phyloP scores from a whole-genome alignment of 2,888 invertebrate species.

The Troilus luridus region DNA sequence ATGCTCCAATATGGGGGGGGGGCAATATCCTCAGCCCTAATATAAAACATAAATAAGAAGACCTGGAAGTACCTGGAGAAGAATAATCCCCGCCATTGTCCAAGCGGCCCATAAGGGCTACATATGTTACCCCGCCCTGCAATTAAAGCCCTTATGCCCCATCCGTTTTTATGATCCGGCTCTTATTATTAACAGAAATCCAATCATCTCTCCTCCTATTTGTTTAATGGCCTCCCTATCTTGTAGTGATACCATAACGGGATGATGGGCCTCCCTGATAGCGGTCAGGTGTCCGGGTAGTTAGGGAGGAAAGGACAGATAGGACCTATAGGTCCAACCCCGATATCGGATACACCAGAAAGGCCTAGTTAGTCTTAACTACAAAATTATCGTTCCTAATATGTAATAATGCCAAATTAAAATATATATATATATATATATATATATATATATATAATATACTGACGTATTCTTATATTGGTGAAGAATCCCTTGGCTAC shows the following conservation, averaged over 20 bases:
- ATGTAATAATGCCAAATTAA: too few species aligned
- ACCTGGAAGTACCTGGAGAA: constrained; percentile 58
- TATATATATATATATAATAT: too few species aligned
- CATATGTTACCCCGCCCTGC: constrained; percentile 46
- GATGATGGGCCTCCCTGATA: constrained; percentile 17
- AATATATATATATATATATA: too few species aligned
- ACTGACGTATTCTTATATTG: too few species aligned
- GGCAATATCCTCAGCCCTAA: constrained; percentile 56
- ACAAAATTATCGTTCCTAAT: too few species aligned
- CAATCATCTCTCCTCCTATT: constrained; percentile 51
- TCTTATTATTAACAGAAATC: constrained; percentile 49
- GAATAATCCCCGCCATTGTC: constrained; percentile 63
- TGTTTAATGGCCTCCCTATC: constrained; percentile 53
- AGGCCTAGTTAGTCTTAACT: not conserved
- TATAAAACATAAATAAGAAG: constrained; percentile 64
- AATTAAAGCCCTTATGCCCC: constrained; percentile 49
- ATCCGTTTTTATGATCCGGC: constrained; percentile 56
- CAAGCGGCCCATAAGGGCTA: constrained; percentile 53
- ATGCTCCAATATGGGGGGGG: constrained; percentile 57
- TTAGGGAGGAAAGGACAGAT: not conserved
- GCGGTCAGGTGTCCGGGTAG: not conserved
- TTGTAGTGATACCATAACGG: constrained; percentile 35
- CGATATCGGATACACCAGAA: not conserved
- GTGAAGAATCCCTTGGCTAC: too few species aligned
- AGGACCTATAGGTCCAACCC: not conserved